Percentiles rank a stretch among this genome's conserved stretches.
Conservation (phyloP, 2,113 vertebrate genomes). For the Thinocorus orbignyianus region DNA sequence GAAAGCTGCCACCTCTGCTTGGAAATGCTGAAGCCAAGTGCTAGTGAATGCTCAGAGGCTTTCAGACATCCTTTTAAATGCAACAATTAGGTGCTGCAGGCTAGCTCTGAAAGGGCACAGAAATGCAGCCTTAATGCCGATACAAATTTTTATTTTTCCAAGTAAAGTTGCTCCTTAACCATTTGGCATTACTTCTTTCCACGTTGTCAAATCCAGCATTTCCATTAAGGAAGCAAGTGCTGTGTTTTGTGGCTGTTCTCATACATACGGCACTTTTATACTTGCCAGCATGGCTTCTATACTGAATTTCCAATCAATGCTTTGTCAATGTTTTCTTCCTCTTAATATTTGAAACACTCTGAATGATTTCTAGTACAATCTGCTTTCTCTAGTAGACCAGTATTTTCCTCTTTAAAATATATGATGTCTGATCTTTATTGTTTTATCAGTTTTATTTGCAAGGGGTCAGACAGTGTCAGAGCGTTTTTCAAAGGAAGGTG, state of each 20-base stretch:
- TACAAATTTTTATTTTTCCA: not conserved
- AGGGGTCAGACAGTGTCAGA: not conserved
- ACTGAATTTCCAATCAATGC: not conserved
- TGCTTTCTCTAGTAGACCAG: not conserved
- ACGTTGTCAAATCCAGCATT: not conserved
- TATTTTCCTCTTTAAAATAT: constrained; percentile 6
- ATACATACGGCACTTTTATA: not conserved
- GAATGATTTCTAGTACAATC: not conserved
- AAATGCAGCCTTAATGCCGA: not conserved
- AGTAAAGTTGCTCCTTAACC: not conserved
- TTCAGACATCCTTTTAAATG: not conserved
- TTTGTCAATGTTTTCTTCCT: not conserved
- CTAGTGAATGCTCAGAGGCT: not conserved
- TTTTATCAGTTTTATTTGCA: constrained; percentile 20
- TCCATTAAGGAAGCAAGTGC: not conserved
- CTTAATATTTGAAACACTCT: not conserved
- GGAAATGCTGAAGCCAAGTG: not conserved
- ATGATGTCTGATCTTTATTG: not conserved
- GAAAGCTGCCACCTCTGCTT: not conserved
- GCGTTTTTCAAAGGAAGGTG: not conserved
- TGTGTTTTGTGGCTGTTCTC: not conserved
- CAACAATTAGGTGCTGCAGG: not conserved
- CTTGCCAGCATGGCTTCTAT: not conserved
- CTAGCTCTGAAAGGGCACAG: not conserved
- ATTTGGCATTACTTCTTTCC: not conserved